These are phyloP conservation scores for Imbricaverruca yamaguchii DNA, from an alignment of 2,888 invertebrate species.

Conservation along the genomic window DNA sequence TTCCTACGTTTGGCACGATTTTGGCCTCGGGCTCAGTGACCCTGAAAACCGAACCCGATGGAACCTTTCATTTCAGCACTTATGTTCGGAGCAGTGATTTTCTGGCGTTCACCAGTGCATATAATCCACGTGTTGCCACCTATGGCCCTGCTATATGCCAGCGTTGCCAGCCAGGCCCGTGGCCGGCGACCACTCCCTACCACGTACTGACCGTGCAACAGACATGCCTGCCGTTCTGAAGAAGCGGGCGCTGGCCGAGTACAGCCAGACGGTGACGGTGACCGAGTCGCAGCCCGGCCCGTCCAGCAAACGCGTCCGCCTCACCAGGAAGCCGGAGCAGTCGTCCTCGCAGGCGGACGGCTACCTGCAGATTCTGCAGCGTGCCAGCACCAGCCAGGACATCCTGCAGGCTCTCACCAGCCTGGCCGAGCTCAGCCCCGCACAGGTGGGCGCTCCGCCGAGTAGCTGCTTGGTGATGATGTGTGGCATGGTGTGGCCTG, in stretches of 20 bases:
- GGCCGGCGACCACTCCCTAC: too few species aligned
- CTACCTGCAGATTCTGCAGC: constrained; percentile 15
- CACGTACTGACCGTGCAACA: too few species aligned
- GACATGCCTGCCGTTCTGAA: constrained; percentile 10
- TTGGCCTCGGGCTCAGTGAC: too few species aligned
- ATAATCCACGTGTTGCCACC: too few species aligned
- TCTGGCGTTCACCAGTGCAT: too few species aligned
- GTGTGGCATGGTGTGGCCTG: too few species aligned
- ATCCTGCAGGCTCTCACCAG: constrained; percentile 4
- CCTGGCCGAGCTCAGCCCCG: background rate
- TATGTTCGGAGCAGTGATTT: too few species aligned
- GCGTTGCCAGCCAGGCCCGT: too few species aligned
- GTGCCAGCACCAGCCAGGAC: background rate
- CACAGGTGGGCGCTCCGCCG: background rate
- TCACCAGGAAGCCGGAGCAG: background rate
- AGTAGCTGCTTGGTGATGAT: background rate
- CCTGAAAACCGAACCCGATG: too few species aligned
- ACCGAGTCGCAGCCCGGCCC: background rate
- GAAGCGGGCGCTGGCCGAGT: constrained; percentile 21
- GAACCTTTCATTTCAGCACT: too few species aligned
- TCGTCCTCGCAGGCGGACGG: background rate
- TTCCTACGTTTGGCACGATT: too few species aligned
- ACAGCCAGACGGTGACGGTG: background rate
- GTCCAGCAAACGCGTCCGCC: background rate
- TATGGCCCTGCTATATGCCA: too few species aligned